phyloP scores from a whole-genome alignment of 2,797 vertebrate genomes.

The Picus viridis region DNA sequence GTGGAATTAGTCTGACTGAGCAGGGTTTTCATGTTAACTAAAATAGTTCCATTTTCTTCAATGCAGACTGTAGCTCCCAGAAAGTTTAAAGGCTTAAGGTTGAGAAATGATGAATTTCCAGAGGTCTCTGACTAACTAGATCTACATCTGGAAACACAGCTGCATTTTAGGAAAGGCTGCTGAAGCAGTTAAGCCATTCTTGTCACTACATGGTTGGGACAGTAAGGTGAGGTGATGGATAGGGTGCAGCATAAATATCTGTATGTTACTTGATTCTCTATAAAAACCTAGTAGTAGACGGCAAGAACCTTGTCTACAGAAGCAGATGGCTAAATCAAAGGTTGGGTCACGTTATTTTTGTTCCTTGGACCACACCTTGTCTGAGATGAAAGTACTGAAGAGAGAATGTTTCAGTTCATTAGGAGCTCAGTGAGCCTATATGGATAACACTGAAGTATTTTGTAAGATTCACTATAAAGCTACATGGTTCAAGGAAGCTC shows the following conservation, averaged over 20 bases:
- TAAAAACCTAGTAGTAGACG: background rate
- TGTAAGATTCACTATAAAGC: conserved; percentile 44
- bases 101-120: conserved; percentile 17
- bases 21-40: conserved; percentile 7
- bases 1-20: background rate
- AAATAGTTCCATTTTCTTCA: conserved; percentile 4
- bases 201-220: background rate
- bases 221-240: background rate
- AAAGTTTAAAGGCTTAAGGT: background rate
- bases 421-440: conserved; percentile 11
- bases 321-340: conserved; percentile 35
- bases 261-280: background rate
- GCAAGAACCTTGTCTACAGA: conserved; percentile 11
- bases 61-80: background rate
- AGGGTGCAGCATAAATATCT: background rate
- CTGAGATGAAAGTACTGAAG: background rate
- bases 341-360: conserved; percentile 38
- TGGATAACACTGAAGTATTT: conserved; percentile 41
- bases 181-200: background rate
- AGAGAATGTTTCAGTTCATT: conserved; percentile 49
- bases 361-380: conserved; percentile 28
- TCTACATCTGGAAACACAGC: conserved; percentile 18
- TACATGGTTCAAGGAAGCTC: conserved; percentile 34
- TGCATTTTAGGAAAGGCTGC: background rate
- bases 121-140: background rate